These are phyloP conservation scores for Neodon shergylaensis DNA, from an alignment of 2,113 vertebrate genomes.

Conservation along the genomic window DNA sequence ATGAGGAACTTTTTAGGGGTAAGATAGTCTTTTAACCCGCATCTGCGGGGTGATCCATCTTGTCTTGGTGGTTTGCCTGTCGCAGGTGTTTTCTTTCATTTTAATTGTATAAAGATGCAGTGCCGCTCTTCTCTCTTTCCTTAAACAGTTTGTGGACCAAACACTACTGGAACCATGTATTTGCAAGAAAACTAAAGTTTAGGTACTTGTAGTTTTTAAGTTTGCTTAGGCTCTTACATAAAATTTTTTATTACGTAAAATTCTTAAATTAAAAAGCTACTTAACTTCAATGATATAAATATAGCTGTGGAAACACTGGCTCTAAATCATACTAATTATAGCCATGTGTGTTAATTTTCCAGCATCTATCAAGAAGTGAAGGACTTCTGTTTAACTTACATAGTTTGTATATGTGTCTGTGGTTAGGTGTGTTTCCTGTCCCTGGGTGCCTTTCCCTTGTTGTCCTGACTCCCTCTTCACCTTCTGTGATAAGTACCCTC, in stretches of 20 bases:
- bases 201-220: slow-evolving; percentile 8
- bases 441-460: not conserved
- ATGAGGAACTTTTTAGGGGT: slow-evolving; percentile 29
- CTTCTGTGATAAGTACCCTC: not conserved
- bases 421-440: not conserved
- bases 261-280: not conserved
- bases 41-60: not conserved
- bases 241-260: not conserved
- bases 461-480: not conserved
- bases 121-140: not conserved
- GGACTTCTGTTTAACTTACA: not conserved
- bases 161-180: not conserved
- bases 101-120: not conserved
- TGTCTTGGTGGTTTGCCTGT: not conserved
- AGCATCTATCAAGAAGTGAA: not conserved
- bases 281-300: slow-evolving; percentile 26
- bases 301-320: slow-evolving; percentile 22
- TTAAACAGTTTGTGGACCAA: slow-evolving; percentile 16
- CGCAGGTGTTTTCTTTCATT: slow-evolving; percentile 21
- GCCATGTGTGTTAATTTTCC: slow-evolving; percentile 36
- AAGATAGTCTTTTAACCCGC: not conserved
- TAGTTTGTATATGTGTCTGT: not conserved
- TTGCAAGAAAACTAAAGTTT: slow-evolving; percentile 30
- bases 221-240: slow-evolving; percentile 12
- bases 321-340: slow-evolving; percentile 34